Base-by-base conservation (phyloP, 1,140 invertebrate species). In the Grapholita molesta region DNA sequence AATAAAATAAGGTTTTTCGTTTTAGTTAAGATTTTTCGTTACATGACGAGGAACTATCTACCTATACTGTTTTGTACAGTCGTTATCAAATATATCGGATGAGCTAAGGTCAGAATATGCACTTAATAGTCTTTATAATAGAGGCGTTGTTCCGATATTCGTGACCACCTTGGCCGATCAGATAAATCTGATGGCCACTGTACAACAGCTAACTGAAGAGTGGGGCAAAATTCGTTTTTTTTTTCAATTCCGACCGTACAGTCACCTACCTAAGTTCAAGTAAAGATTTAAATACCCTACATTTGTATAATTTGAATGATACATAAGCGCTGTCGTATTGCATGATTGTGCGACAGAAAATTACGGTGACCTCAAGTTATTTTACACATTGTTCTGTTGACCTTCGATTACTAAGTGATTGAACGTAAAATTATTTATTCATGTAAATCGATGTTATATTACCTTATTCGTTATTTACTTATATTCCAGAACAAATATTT, bases 401-500 rank as follows among this genome's bases (percentile, higher is more conserved):
- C 25, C 25, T 61, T 28, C 55, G 24, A 28, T 61, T 61, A 28
- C 42, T 8, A 48, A 48, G 42, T 61, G 7, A 28, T 61, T 61
- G 55, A 15, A 61, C 7, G 55, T 61, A 15, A 25, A 61, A n/a
- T 30, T 61, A 61, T 61, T 61, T 61, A 61, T 61, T 61, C 55
- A 23, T 61, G 18, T 61, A 28, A 15, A 52, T n/a, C n/a, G 24
- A 61, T 30, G 25, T 61, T 61, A 15, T n/a, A 61, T 61, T 61
- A n/a, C 55, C n/a, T n/a, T 30, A 61, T 61, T 28, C 25, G 53
- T 61, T 61, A 61, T 61, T 12, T 61, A 61, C 30, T 12, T 48
- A 48, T 61, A 61, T 61, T 28, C 18, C 55, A 28, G 28, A 61
- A 61, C 55, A 61, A 61, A 61, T 28, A 61, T 61, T 61, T 61